Percentiles rank a stretch among this genome's conserved stretches.
Conservation (phyloP, 2,888 invertebrate genomes). For the Anorthoa munda region DNA sequence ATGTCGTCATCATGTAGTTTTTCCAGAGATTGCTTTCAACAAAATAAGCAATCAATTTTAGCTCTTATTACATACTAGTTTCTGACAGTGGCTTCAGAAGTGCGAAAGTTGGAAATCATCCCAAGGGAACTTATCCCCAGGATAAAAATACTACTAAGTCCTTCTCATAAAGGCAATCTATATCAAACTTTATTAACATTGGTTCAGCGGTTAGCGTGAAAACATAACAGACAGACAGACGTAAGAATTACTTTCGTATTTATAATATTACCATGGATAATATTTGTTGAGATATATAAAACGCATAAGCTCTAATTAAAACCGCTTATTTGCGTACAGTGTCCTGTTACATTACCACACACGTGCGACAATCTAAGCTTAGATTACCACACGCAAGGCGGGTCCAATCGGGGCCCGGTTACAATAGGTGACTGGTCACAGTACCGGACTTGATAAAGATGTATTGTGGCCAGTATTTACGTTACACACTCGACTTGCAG, state of each 20-base stretch:
- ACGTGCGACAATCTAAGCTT: constrained; percentile 56
- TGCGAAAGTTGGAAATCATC: too few relatives aligned
- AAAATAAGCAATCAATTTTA: neutral
- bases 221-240: too few relatives aligned
- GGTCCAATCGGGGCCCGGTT: constrained; percentile 60
- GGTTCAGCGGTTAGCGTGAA: too few relatives aligned
- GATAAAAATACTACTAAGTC: too few relatives aligned
- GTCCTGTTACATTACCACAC: constrained; percentile 60
- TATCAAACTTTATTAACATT: too few relatives aligned
- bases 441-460: constrained; percentile 67
- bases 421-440: constrained; percentile 63
- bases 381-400: constrained; percentile 64
- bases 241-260: too few relatives aligned
- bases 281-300: too few relatives aligned
- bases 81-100: too few relatives aligned
- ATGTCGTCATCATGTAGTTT: too few relatives aligned
- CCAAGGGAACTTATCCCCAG: too few relatives aligned
- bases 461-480: constrained; percentile 62
- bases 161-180: too few relatives aligned
- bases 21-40: neutral
- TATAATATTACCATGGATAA: too few relatives aligned
- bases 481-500: constrained; percentile 64
- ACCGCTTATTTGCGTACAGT: constrained; percentile 32
- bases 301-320: constrained; percentile 2
- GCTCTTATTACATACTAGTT: neutral